phyloP scores from a whole-genome alignment of 2,888 invertebrate genomes.

The Heteromurus nitidus region DNA sequence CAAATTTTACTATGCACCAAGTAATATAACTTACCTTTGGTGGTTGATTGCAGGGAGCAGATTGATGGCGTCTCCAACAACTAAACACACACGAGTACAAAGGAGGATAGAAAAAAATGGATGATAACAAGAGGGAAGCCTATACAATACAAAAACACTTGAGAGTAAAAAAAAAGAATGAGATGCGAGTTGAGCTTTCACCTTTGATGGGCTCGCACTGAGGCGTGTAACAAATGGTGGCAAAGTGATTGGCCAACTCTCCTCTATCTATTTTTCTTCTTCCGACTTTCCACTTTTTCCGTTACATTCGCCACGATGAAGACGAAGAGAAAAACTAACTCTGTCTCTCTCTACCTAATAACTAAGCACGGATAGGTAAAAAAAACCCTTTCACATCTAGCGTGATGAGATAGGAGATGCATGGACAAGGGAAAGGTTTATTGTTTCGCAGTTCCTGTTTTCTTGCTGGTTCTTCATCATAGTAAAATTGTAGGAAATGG shows the following conservation, averaged over 20 bases:
- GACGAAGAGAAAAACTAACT: slow-evolving; percentile 5
- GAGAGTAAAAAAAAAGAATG: slow-evolving; percentile 43
- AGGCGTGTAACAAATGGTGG: slow-evolving; percentile 59
- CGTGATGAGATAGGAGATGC: background rate
- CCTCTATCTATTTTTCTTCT: slow-evolving; percentile 30
- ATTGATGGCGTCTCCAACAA: slow-evolving; percentile 19
- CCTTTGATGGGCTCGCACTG: slow-evolving; percentile 46
- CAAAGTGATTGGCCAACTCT: slow-evolving; percentile 54
- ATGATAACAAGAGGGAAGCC: slow-evolving; percentile 1
- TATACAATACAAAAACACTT: background rate
- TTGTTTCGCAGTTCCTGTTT: slow-evolving; percentile 2
- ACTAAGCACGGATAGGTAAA: too few species aligned
- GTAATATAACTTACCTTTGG: slow-evolving; percentile 15
- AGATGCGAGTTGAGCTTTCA: slow-evolving; percentile 58
- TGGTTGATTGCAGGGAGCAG: slow-evolving; percentile 20
- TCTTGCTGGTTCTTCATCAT: slow-evolving; percentile 3
- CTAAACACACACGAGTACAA: background rate
- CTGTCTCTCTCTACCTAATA: background rate
- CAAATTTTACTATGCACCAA: slow-evolving; percentile 12
- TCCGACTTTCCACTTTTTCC: slow-evolving; percentile 29
- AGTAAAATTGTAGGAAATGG: background rate
- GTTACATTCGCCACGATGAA: slow-evolving; percentile 2
- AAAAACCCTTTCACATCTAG: background rate
- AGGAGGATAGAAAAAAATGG: background rate
- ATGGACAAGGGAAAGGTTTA: slow-evolving; percentile 2